Evolutionary conservation across 1,140 invertebrate genomes (phyloP).

Genomic region (Parasteatoda tepidariorum): DNA sequence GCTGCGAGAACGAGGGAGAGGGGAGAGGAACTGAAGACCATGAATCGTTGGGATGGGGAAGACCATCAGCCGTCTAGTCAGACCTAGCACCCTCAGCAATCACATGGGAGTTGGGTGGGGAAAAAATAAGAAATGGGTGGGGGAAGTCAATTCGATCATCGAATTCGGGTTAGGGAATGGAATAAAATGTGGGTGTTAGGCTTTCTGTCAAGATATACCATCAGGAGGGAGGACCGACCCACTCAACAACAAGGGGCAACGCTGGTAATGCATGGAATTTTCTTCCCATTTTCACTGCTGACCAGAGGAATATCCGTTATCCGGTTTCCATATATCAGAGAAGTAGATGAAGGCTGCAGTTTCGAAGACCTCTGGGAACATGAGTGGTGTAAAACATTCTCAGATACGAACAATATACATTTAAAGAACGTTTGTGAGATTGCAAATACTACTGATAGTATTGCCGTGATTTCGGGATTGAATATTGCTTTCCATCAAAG

Average conservation of each 20-base stretch:
- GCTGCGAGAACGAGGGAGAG: not conserved
- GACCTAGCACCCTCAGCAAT: conserved; percentile 28
- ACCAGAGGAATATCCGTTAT: not conserved
- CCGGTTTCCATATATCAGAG: not conserved
- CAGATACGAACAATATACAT: too few relatives aligned
- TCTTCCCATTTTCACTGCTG: not conserved
- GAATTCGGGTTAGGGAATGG: conserved; percentile 35
- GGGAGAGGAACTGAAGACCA: not conserved
- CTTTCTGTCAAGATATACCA: not conserved
- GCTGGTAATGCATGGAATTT: conserved; percentile 37
- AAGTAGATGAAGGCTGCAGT: not conserved
- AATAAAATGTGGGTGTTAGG: not conserved
- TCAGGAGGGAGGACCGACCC: not conserved
- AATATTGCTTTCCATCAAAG: too few relatives aligned
- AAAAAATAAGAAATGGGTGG: conserved; percentile 8
- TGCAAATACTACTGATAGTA: too few relatives aligned
- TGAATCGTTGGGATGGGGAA: not conserved
- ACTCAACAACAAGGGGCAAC: conserved; percentile 23
- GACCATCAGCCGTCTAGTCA: not conserved
- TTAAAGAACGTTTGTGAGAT: too few relatives aligned
- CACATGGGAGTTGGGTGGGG: too few relatives aligned
- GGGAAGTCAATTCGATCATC: conserved; percentile 47
- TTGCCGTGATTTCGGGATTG: too few relatives aligned
- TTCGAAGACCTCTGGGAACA: not conserved
- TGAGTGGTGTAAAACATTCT: not conserved